A percentile compares a stretch with the other conserved stretches of the same genome.
These are phyloP conservation scores for Ostrea edulis DNA, from an alignment of 1,140 invertebrate genomes.

Conservation along the genomic window DNA sequence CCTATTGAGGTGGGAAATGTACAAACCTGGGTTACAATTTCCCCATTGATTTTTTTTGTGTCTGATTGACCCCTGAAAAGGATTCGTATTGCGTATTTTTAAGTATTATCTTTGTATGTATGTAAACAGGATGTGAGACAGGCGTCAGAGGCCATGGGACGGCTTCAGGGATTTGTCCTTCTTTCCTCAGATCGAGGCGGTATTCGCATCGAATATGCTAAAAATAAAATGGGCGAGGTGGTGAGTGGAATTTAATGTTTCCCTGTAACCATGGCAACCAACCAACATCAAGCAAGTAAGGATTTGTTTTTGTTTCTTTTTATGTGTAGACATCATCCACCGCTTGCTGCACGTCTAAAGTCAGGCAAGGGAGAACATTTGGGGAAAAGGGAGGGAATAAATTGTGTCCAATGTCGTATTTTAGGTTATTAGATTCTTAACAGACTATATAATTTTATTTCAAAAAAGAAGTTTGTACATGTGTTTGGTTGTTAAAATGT, in stretches of 20 bases:
- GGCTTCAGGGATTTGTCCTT: conserved; percentile 95
- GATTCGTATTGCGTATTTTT: too few relatives aligned
- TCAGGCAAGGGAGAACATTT: not conserved
- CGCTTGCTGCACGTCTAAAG: not conserved
- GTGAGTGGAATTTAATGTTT: conserved; percentile 72
- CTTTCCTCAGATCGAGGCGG: conserved; percentile 95
- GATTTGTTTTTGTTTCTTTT: not conserved
- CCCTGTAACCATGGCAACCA: conserved; percentile 34
- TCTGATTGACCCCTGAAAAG: too few relatives aligned
- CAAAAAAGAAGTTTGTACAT: too few relatives aligned
- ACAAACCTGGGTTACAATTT: not conserved
- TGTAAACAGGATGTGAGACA: conserved; percentile 86
- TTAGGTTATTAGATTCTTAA: too few relatives aligned
- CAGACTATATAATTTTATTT: too few relatives aligned
- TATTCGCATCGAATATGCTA: conserved; percentile 98
- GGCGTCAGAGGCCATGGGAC: conserved; percentile 93
- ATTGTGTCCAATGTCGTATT: too few relatives aligned
- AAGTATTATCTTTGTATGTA: too few relatives aligned
- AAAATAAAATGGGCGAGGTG: conserved; percentile 96
- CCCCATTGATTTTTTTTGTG: too few relatives aligned
- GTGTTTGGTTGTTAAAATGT: too few relatives aligned
- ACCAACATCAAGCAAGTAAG: conserved; percentile 54
- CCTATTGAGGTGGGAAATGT: not conserved
- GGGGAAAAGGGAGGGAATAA: too few relatives aligned
- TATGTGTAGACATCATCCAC: not conserved